Conservation (phyloP, 2,888 invertebrate species). For the Eupsilia transversa region DNA sequence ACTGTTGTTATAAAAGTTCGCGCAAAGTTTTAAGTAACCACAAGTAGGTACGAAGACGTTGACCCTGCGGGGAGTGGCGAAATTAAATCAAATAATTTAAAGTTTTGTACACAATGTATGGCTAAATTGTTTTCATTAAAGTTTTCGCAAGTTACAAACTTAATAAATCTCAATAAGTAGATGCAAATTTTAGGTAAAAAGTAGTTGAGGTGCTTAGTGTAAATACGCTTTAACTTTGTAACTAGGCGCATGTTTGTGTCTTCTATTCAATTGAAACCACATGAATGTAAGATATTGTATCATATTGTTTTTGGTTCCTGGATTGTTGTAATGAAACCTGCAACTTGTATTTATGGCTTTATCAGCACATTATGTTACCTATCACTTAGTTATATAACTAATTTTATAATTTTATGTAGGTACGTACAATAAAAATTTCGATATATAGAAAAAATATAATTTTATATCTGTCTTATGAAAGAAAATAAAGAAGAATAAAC, state of each 20-base stretch:
- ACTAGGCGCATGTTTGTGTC: neutral
- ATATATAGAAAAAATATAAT: conserved; percentile 15
- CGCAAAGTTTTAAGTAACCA: conserved; percentile 40
- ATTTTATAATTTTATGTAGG: too few relatives aligned
- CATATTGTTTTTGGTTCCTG: neutral
- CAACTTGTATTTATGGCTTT: neutral
- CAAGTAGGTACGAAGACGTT: neutral
- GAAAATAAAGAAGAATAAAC: conserved; percentile 37
- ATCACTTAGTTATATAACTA: neutral
- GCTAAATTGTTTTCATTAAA: conserved; percentile 17
- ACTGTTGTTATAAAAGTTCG: conserved; percentile 27
- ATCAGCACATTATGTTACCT: too few relatives aligned
- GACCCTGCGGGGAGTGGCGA: conserved; percentile 15
- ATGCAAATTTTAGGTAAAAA: neutral
- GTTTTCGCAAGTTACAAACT: neutral
- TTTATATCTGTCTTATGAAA: conserved; percentile 7
- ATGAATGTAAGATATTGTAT: neutral
- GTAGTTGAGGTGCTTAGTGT: neutral
- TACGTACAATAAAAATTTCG: conserved; percentile 1
- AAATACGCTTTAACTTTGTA: neutral
- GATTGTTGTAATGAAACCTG: neutral
- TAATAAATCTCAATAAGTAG: neutral
- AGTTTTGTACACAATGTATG: conserved; percentile 19
- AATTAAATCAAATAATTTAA: conserved; percentile 32
- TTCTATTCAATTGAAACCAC: neutral